These are phyloP conservation scores for Echinometra lucunter DNA, from an alignment of 53 echinoderm and acorn worm genomes.

Conservation along the genomic window DNA sequence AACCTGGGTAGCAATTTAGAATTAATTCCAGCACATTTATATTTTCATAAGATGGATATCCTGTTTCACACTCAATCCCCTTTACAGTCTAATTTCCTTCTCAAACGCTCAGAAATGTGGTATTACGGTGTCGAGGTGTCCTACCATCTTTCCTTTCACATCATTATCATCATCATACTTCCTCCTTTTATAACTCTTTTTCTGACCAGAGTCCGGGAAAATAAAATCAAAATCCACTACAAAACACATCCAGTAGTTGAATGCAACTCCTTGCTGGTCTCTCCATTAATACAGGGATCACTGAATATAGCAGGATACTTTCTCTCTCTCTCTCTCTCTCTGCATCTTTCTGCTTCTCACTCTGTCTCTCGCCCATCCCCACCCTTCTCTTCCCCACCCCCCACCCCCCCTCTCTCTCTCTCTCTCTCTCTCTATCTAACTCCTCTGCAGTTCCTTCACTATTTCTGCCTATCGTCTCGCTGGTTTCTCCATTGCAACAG, in stretches of 20 bases:
- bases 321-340: neutral
- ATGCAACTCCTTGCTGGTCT: neutral
- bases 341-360: neutral
- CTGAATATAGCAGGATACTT: neutral
- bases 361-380: neutral
- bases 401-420: neutral
- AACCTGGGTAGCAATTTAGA: neutral
- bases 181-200: neutral
- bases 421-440: neutral
- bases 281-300: neutral
- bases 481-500: neutral
- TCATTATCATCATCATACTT: neutral
- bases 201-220: no score
- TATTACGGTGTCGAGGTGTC: neutral
- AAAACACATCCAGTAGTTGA: neutral
- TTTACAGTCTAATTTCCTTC: no score
- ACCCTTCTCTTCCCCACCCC: neutral
- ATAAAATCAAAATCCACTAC: no score
- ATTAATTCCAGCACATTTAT: neutral
- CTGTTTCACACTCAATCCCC: no score
- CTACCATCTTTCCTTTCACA: neutral
- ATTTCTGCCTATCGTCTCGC: neutral
- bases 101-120: no score
- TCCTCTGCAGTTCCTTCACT: neutral
- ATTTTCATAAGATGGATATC: no score